Percentiles rank a stretch among this genome's conserved stretches.
Evolutionary conservation across 2,113 vertebrate species (phyloP).

Genomic region (Lanius ludovicianus): DNA sequence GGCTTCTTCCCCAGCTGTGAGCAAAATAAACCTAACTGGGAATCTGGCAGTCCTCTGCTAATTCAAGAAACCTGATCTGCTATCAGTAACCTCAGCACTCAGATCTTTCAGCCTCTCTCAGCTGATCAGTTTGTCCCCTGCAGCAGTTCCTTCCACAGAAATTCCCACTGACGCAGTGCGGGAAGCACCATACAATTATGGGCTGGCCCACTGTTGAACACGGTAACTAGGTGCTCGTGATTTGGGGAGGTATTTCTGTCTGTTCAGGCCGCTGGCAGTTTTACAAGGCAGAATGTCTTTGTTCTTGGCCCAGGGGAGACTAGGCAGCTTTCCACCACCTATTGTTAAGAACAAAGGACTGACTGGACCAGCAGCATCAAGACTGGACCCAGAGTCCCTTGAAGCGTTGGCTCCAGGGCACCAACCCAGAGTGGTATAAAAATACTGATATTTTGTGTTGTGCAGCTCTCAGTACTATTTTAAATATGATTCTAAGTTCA

Average conservation of each 20-base stretch:
- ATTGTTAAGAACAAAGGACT: neutral
- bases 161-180: neutral
- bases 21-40: neutral
- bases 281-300: neutral
- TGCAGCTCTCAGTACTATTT: neutral
- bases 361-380: neutral
- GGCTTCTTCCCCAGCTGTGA: neutral
- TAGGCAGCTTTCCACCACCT: neutral
- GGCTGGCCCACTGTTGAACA: neutral
- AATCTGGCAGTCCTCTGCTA: neutral
- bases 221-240: neutral
- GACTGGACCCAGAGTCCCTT: neutral
- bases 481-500: neutral
- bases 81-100: constrained; percentile 8
- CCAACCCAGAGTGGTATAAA: too few relatives aligned
- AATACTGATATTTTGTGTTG: neutral
- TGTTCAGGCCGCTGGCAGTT: neutral
- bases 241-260: neutral
- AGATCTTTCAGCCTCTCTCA: constrained; percentile 41
- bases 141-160: constrained; percentile 18
- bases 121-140: constrained; percentile 51
- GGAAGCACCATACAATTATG: neutral
- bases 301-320: neutral
- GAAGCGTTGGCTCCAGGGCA: neutral
- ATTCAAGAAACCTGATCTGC: neutral